Evolutionary conservation across 2,113 vertebrate genomes (phyloP).

Genomic region (Saguinus imperator): DNA sequence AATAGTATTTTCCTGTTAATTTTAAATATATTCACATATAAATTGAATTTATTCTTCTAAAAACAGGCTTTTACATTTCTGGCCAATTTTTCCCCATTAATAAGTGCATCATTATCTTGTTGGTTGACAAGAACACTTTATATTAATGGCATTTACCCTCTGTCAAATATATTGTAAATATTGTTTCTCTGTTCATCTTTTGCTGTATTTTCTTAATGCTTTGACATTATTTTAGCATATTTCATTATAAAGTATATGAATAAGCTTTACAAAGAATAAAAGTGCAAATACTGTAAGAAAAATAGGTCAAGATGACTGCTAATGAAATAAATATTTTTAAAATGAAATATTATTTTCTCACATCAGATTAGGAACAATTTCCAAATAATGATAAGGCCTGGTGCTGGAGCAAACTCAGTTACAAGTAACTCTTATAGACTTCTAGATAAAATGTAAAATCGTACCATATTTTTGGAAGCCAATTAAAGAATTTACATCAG

Average conservation of each 20-base stretch:
- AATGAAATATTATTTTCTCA: background rate
- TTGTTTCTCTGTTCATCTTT: background rate
- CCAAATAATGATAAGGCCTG: background rate
- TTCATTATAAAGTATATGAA: background rate
- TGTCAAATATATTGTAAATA: background rate
- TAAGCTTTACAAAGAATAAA: background rate
- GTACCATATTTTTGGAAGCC: background rate
- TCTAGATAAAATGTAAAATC: background rate
- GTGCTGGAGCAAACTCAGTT: background rate
- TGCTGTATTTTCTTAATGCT: conserved; percentile 28
- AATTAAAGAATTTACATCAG: background rate
- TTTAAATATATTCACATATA: background rate
- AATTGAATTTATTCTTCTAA: background rate
- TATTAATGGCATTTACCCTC: background rate
- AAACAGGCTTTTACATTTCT: background rate
- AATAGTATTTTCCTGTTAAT: background rate
- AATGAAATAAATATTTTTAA: background rate
- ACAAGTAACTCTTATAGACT: background rate
- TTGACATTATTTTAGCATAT: conserved; percentile 26
- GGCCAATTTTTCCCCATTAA: background rate
- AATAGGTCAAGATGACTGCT: background rate
- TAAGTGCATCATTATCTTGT: background rate
- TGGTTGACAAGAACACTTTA: conserved; percentile 38
- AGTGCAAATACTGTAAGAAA: background rate
- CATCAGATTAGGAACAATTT: background rate